Evolutionary conservation across 2,113 vertebrate genomes (phyloP).

Genomic region (Corythornis madagascariensis): DNA sequence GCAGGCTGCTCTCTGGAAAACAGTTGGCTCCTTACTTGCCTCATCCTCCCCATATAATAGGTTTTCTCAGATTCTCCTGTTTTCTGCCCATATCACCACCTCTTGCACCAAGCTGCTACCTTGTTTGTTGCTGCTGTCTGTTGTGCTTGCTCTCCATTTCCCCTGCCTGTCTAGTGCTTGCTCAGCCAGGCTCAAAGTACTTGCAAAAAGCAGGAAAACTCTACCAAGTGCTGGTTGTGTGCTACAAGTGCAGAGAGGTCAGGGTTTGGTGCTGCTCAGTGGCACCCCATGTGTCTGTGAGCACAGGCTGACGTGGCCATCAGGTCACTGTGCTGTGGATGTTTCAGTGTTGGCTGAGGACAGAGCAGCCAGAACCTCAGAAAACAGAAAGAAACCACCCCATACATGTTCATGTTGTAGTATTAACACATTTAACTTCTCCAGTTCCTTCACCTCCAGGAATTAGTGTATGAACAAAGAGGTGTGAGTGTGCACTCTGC

Average conservation of each 20-base stretch:
- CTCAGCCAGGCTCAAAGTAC: constrained; percentile 4
- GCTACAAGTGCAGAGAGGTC: neutral
- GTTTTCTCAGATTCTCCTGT: constrained; percentile 11
- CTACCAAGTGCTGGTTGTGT: neutral
- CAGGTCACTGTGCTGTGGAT: neutral
- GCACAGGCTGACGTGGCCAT: neutral
- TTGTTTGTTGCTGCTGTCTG: neutral
- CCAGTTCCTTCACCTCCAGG: neutral
- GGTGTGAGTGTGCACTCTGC: neutral
- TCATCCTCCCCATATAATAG: neutral
- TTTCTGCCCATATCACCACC: neutral
- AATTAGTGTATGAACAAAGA: neutral
- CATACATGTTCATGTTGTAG: accelerated
- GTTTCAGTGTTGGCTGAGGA: neutral
- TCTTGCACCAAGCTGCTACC: constrained; percentile 10
- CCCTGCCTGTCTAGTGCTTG: neutral
- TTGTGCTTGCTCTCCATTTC: constrained; percentile 19
- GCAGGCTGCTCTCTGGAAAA: neutral
- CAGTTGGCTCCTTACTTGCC: neutral
- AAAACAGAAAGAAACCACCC: neutral
- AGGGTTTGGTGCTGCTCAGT: neutral
- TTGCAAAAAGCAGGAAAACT: neutral
- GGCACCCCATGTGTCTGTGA: neutral
- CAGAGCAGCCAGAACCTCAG: neutral
- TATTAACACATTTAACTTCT: neutral